These are phyloP conservation scores for Scaptodrosophila latifasciaeformis DNA, from an alignment of 2,888 invertebrate species.

Conservation along the genomic window DNA sequence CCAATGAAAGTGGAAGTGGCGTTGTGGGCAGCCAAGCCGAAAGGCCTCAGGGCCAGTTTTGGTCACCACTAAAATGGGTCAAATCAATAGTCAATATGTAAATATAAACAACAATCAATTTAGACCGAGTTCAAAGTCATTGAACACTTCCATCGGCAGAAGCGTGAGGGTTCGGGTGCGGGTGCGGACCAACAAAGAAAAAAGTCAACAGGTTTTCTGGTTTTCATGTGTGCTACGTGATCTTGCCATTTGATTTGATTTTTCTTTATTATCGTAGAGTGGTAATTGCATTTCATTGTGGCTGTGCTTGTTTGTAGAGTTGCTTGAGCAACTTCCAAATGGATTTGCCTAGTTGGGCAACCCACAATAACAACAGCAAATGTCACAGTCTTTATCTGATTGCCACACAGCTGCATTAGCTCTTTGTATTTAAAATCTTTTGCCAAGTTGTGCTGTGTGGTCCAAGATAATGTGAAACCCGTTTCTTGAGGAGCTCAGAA, in stretches of 20 bases:
- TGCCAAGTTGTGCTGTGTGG: background rate
- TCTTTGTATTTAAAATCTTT: background rate
- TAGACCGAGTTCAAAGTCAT: slow-evolving; percentile 60
- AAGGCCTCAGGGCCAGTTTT: slow-evolving; percentile 14
- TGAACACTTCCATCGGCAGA: slow-evolving; percentile 44
- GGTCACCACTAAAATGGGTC: slow-evolving; percentile 47
- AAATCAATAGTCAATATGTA: slow-evolving; percentile 56
- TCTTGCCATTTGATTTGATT: slow-evolving; percentile 11
- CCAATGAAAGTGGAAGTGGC: slow-evolving; percentile 63
- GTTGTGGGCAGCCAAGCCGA: slow-evolving; percentile 49
- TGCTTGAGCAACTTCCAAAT: slow-evolving; percentile 7
- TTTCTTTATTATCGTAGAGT: too few species aligned
- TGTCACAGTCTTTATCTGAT: background rate
- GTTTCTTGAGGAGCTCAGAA: background rate
- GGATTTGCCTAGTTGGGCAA: background rate
- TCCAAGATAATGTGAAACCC: background rate
- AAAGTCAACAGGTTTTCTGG: slow-evolving; percentile 47
- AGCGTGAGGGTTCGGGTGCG: too few species aligned
- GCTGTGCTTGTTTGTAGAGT: too few species aligned
- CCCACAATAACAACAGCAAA: background rate
- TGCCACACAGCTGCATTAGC: background rate
- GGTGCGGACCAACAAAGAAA: too few species aligned
- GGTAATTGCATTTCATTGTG: too few species aligned
- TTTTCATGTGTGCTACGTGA: slow-evolving; percentile 40
- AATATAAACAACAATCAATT: slow-evolving; percentile 35